Base-by-base conservation (phyloP, 2,113 vertebrate species). In the Lontra canadensis region DNA sequence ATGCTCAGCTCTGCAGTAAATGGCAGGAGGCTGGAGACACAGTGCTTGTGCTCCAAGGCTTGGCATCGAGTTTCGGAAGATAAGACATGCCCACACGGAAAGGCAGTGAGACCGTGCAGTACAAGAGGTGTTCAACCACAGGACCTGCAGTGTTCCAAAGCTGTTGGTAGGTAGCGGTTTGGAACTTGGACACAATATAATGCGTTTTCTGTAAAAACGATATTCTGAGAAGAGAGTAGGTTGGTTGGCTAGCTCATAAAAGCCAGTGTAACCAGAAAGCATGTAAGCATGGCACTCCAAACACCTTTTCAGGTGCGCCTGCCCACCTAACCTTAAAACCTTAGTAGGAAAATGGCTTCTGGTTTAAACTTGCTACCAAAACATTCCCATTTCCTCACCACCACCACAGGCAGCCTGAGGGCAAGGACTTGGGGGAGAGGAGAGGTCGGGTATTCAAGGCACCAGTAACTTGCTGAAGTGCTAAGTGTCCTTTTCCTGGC, bases 211-310 rank as follows among this genome's bases (percentile, higher is more conserved):
- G 23, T 73, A 71, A 47, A 80, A 81, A 26, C 0, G 9, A 11
- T 17, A 1, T 29, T 57, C 85, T 67, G 44, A 71, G 71, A 49
- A 25, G 47, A 61, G 2, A 34, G 42, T 20, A n/a, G 61, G 11
- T 8, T 73, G 76, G 39, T 73, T 49, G 39, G 20, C 29, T n/a
- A 14, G 39, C 69, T 93, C 69, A 0, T 7, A 63, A 67, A 88
- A 49, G n/a, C 17, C 55, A 23, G 29, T 0, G 5, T n/a, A 29
- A 65, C 73, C 87, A 3, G 7, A 0, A 25, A 0, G 12, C 31
- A n/a, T 61, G 57, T 14, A 71, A 67, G 39, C 39, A 3, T 0
- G 44, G 34, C 21, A 4, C 6, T 8, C 67, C 39, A n/a, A 83
- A 47, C 15, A 1, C 39, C 8, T 52, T 73, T 39, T 63, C 44